Evolutionary conservation across 2,113 vertebrate genomes (phyloP).

Genomic region (Poecile atricapillus): DNA sequence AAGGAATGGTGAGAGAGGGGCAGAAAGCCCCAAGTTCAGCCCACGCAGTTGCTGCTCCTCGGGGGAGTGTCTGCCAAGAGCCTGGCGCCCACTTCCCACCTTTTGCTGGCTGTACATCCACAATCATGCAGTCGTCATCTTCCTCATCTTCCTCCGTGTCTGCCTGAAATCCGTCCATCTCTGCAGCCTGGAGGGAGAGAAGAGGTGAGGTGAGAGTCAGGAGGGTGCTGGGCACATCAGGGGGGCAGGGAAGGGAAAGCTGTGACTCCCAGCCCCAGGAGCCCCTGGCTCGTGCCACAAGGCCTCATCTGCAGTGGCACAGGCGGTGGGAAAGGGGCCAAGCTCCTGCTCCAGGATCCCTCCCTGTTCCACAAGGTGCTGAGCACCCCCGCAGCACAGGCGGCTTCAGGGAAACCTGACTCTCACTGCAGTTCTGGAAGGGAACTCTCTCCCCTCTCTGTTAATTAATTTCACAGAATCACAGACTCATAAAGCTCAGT

Average conservation of each 20-base stretch:
- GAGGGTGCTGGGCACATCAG: background rate
- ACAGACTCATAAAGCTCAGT: background rate
- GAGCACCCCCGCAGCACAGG: background rate
- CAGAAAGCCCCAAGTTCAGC: background rate
- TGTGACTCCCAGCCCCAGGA: background rate
- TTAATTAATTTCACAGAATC: background rate
- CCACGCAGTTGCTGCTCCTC: background rate
- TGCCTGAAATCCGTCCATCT: conserved; percentile 93
- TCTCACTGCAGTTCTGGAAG: background rate
- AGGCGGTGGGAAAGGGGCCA: background rate
- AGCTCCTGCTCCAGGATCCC: background rate
- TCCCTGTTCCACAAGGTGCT: accelerated
- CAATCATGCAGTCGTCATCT: conserved; percentile 78
- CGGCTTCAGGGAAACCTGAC: background rate
- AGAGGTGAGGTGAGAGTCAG: accelerated
- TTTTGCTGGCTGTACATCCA: conserved; percentile 65
- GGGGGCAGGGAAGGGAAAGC: too few relatives aligned
- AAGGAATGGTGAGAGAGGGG: background rate
- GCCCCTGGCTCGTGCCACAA: accelerated
- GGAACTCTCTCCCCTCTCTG: background rate
- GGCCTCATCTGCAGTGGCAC: background rate
- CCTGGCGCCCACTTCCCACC: conserved; percentile 58
- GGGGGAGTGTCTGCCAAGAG: background rate
- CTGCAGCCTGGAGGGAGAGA: conserved; percentile 59
- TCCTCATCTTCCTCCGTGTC: conserved; percentile 90